phyloP scores from a whole-genome alignment of 2,113 vertebrate genomes.

The Cynopterus brachyotis region DNA sequence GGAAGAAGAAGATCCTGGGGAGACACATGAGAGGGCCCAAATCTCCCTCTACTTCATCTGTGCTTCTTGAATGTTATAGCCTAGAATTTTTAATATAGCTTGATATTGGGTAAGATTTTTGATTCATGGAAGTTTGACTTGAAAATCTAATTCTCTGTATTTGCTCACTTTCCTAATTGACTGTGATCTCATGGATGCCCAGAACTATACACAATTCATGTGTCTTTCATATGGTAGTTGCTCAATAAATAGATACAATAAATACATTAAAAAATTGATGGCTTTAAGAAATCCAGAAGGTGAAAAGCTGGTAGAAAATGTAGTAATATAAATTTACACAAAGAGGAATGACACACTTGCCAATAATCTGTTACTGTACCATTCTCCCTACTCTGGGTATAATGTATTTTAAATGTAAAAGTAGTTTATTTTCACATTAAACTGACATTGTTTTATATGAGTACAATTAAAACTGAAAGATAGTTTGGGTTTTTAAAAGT shows the following conservation, averaged over 20 bases:
- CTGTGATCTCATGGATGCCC: background rate
- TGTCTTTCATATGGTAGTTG: background rate
- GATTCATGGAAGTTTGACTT: background rate
- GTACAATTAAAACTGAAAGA: background rate
- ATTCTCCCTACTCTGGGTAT: background rate
- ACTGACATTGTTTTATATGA: conserved; percentile 9
- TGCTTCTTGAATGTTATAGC: background rate
- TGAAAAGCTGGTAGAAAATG: background rate
- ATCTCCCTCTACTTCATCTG: background rate
- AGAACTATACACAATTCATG: background rate
- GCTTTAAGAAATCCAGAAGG: background rate
- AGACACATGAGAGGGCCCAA: background rate
- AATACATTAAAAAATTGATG: background rate
- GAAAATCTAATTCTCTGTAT: background rate
- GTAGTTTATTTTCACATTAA: background rate
- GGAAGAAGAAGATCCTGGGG: background rate
- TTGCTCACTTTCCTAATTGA: background rate
- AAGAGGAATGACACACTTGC: background rate
- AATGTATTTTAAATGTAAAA: background rate
- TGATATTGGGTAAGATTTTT: background rate
- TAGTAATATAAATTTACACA: background rate
- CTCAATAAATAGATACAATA: background rate
- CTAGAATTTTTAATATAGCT: background rate
- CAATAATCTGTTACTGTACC: background rate
- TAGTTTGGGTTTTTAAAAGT: background rate